phyloP scores from a whole-genome alignment of 2,113 vertebrate genomes.

The Axis porcinus region DNA sequence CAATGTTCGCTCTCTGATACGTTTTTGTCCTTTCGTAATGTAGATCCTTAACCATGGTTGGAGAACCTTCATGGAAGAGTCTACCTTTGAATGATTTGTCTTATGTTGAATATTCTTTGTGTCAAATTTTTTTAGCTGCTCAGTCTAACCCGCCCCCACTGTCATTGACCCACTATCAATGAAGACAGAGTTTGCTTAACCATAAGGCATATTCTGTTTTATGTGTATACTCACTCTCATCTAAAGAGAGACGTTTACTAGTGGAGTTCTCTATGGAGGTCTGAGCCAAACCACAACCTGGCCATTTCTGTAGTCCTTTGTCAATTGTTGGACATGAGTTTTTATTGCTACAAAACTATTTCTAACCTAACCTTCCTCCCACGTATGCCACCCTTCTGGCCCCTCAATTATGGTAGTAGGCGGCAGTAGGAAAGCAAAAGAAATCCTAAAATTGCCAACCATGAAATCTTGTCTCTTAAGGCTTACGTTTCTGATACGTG shows the following conservation, averaged over 20 bases:
- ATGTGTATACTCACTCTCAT: background rate
- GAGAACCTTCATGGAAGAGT: background rate
- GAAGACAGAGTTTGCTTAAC: background rate
- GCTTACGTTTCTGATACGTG: background rate
- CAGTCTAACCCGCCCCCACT: background rate
- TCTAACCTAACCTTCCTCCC: conserved; percentile 44
- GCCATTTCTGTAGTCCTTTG: conserved; percentile 13
- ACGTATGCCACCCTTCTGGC: background rate
- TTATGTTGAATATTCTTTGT: background rate
- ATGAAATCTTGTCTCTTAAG: conserved; percentile 14
- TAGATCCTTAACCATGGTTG: background rate
- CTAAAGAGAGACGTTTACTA: conserved; percentile 4
- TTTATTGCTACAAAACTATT: conserved; percentile 38
- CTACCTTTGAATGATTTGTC: background rate
- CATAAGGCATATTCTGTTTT: background rate
- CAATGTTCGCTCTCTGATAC: background rate
- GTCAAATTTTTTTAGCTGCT: conserved; percentile 23
- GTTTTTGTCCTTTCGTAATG: background rate
- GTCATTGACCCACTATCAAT: background rate
- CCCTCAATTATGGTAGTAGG: background rate
- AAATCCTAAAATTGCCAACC: conserved; percentile 16
- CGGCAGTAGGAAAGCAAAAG: conserved; percentile 5
- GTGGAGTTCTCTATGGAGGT: background rate
- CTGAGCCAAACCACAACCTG: conserved; percentile 15
- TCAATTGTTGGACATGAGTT: conserved; percentile 23